These are phyloP conservation scores for Diplosoma virens DNA, from an alignment of 23 tunicate genomes.

Conservation along the genomic window DNA sequence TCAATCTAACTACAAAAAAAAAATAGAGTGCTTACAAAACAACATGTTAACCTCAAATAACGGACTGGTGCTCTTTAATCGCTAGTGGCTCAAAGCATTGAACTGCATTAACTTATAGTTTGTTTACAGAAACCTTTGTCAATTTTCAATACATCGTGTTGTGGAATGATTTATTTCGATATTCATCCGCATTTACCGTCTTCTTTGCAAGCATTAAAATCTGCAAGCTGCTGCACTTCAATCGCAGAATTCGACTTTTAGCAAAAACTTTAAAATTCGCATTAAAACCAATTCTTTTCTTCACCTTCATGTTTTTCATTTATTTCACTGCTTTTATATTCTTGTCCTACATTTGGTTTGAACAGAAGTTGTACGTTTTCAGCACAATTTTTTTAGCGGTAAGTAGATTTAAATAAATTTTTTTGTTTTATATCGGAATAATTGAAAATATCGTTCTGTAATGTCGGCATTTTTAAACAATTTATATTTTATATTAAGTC, in stretches of 20 bases:
- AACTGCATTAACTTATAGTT: too few relatives aligned
- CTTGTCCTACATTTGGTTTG: conserved; percentile 75
- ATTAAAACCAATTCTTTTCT: conserved; percentile 38
- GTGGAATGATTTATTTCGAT: conserved; percentile 68
- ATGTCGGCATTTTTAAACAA: too few relatives aligned
- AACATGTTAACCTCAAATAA: too few relatives aligned
- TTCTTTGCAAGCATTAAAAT: conserved; percentile 57
- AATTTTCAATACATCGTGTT: conserved; percentile 70
- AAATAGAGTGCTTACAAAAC: too few relatives aligned
- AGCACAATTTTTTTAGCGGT: conserved; percentile 51
- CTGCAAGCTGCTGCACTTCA: conserved; percentile 50
- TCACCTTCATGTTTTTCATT: conserved; percentile 60
- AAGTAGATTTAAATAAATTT: too few relatives aligned
- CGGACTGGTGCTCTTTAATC: too few relatives aligned
- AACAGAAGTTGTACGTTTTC: conserved; percentile 68
- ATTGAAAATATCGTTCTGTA: too few relatives aligned
- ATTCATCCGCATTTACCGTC: conserved; percentile 52
- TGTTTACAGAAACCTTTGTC: conserved; percentile 66
- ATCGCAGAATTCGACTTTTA: conserved; percentile 67
- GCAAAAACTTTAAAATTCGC: conserved; percentile 47
- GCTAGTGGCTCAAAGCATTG: too few relatives aligned
- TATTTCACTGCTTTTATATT: conserved; percentile 66
- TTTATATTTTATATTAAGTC: too few relatives aligned
- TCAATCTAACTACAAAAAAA: too few relatives aligned
- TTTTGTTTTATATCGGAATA: too few relatives aligned